Evolutionary conservation across 1,140 invertebrate species (phyloP), one percentile per base, ranked within the genome.

Genomic region (Cecropterus lyciades): DNA sequence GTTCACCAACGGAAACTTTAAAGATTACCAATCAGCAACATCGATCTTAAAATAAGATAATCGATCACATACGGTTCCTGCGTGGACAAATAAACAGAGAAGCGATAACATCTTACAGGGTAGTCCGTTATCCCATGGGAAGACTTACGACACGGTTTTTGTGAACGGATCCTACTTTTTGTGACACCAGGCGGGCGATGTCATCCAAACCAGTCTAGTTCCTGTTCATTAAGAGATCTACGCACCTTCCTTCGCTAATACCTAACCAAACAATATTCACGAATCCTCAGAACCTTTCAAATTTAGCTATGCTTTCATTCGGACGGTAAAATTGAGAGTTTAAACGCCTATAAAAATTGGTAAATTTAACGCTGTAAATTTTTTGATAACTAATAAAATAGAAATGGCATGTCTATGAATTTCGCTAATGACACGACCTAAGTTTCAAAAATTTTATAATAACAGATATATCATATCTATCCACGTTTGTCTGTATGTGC

Each of bases 131-230:
- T 63, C 60, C 48, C 60, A 63, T 43, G 60, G 60, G 60, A 63
- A 63, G 60, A 52, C 60, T 63, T 63, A 63, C 45, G 59, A 62
- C 33, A 62, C 46, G 59, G 16, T 62, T 62, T 62, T 62, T 62
- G 46, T 62, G 43, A 65, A 16, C 52, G 53, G 46, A 53, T 16
- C 52, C 52, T 62, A 51, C 46, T 62, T 62, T 62, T 62, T 62
- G 59, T 62, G 15, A 45, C 57, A 51, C 46, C 59, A 59, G 56
- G 3, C 52, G 57, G 56, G 24, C 52, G 60, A 70, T 71, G 67
- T 55, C 71, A 74, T 65, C 63, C 70, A 46, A 64, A 75, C 74
- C 65, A 70, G 79, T 80, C 72, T 56, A 70, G 72, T 79, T 77
- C 76, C 80, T 83, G 81, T 75, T 65, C 48, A 15, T 20, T 37